Base-by-base conservation (phyloP, 1,140 invertebrate genomes). In the Tetragnatha versicolor region DNA sequence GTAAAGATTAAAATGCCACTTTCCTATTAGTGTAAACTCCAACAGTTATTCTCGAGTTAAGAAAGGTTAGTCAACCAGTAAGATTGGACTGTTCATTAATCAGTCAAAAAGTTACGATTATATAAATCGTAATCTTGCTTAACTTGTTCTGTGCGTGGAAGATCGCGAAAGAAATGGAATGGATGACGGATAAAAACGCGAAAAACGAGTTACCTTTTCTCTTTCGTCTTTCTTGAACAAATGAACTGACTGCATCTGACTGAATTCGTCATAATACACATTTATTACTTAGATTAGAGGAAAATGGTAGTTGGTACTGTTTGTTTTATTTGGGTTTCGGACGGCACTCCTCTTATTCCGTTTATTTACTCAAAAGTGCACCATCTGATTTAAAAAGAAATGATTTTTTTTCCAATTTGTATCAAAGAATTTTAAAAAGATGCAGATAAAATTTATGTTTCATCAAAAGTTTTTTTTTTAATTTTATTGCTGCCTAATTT, bases 161-260 rank as follows among this genome's bases (percentile, higher is more conserved):
- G 31, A 47, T 31, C n/a, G 31, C 51, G 33, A 14, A 33, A 35
- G 22, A 17, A 49, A 68, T 68, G 45, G 31, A 68, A 33, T 22
- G 33, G 25, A 12, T 20, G 25, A 51, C 27, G 25, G 45, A n/a
- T 2, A 14, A 42, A 68, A 68, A 68, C 65, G 65, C 65, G 65
- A 68, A 68, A 68, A 68, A 68, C 65, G 65, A 68, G 65, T 68
- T 68, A 51, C 27, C 60, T 49, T 68, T 33, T 6, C 33, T 65
- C 39, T 65, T 25, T 47, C 42, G 42, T 17, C 42, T 17, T 12
- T 20, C 12, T 47, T 47, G 42, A 3, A 47, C 20, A 47, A 47
- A 47, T 20, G 42, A n/a, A n/a, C 42, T 47, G 12, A 12, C 20
- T 47, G 42, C 42, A 47, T 47, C 12, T 17, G 42, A 47, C 12